Evolutionary conservation across 2,888 invertebrate genomes (phyloP), one percentile per base, ranked within the genome.

Genomic region (Tiliacea citrago): DNA sequence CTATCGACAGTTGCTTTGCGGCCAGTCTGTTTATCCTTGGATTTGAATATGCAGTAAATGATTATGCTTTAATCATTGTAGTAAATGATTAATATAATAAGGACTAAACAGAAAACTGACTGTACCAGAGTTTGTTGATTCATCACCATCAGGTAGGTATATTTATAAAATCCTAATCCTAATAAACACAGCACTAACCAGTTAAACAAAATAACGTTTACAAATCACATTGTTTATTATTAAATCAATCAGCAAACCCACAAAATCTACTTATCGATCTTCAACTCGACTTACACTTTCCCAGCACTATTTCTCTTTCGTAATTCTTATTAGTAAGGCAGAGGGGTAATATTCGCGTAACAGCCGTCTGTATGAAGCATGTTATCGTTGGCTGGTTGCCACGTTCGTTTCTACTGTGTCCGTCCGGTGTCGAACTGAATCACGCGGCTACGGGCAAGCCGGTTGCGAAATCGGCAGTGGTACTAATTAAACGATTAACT

Each of bases 321-420:
- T 81, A 82, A 85, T 79, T 85, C 84, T 86, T 84, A 82, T 81
- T 78, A 61, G 74, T 75, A 81, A 69, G 82, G 63, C 68, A 80
- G 57, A 83, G 65, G 57, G 82, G 73, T 81, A 77, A 87, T 85
- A 85, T 86, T 88, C 86, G 88, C 72, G 62, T 79, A 68, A 72
- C 82, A 71, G 49, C n/a, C 62, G 77, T 75, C 81, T 76, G 83
- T 78, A 82, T 84, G 75, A 83, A 75, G 79, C 73, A 76, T 86
- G 86, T 81, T 89, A 78, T 80, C 74, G 60, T 88, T 92, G 92
- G 92, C 90, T 35, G 1, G 47, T 60, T 86, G 91, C 92, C 92
- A 92, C 78, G 57, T 72, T 66, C 77, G 71, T 82, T 86, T 89
- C 89, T 86, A 88, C 81, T 74, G 70, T 82, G 84, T 81, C 81